These are phyloP conservation scores for Heteropelma amictum DNA, from an alignment of 2,888 invertebrate genomes.

Conservation along the genomic window DNA sequence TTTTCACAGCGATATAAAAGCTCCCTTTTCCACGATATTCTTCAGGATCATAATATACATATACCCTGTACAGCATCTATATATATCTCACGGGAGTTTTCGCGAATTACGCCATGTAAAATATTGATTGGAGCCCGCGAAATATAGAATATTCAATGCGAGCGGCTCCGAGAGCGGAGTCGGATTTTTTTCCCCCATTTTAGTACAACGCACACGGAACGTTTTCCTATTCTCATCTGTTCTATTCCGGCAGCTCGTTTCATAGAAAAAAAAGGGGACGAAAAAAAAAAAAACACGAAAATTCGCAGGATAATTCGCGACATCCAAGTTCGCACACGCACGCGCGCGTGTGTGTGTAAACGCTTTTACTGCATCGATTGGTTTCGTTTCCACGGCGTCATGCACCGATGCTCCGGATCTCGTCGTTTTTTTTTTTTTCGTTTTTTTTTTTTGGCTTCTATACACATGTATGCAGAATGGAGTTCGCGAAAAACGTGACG, in stretches of 20 bases:
- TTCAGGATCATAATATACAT: neutral
- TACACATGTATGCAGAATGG: neutral
- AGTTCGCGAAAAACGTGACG: slow-evolving; percentile 11
- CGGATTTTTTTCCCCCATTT: slow-evolving; percentile 44
- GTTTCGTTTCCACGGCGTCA: slow-evolving; percentile 30
- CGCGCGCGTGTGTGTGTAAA: neutral
- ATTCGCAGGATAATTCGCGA: slow-evolving; percentile 41
- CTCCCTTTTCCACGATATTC: neutral
- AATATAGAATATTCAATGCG: slow-evolving; percentile 36
- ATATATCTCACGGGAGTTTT: slow-evolving; percentile 15
- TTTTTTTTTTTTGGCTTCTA: neutral
- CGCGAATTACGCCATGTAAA: slow-evolving; percentile 50
- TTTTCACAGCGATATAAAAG: too few relatives aligned
- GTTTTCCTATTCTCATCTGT: slow-evolving; percentile 10
- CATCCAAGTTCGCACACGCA: slow-evolving; percentile 4
- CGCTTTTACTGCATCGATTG: slow-evolving; percentile 23
- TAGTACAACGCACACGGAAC: neutral
- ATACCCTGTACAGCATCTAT: neutral
- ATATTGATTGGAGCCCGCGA: slow-evolving; percentile 48
- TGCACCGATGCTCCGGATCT: slow-evolving; percentile 28
- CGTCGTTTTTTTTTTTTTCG: slow-evolving; percentile 6
- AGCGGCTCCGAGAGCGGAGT: slow-evolving; percentile 26
- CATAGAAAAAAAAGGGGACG: neutral
- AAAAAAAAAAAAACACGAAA: neutral
- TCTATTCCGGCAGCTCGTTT: neutral